Percentiles rank a stretch among this genome's conserved stretches.
Conservation (phyloP, 2,113 vertebrate genomes). For the Pituophis catenifer region DNA sequence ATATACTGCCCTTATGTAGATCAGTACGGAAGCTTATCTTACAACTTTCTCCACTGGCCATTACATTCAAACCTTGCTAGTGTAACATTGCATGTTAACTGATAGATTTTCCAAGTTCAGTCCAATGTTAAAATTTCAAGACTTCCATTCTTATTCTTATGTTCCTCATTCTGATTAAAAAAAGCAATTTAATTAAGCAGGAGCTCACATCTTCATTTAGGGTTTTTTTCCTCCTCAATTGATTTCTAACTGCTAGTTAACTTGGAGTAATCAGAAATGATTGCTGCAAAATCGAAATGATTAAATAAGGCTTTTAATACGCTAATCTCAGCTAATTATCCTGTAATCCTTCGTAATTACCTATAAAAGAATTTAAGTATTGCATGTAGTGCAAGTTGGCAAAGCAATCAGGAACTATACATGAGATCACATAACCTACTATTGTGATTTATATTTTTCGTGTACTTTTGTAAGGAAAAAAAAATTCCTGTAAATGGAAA, state of each 20-base stretch:
- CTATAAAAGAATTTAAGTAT: slow-evolving; percentile 39
- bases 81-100: not conserved
- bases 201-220: slow-evolving; percentile 18
- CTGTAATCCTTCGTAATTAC: slow-evolving; percentile 61
- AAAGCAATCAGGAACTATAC: not conserved
- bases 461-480: not conserved
- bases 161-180: not conserved
- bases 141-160: not conserved
- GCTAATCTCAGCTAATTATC: slow-evolving; percentile 57
- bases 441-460: not conserved
- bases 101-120: not conserved
- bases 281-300: slow-evolving; percentile 55
- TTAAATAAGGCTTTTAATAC: slow-evolving; percentile 49
- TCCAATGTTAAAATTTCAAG: not conserved
- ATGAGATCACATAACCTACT: not conserved
- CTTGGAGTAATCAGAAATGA: slow-evolving; percentile 46
- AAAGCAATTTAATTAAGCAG: slow-evolving; percentile 52
- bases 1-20: not conserved
- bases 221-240: not conserved
- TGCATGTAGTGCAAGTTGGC: slow-evolving; percentile 18
- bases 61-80: not conserved
- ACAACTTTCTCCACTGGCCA: not conserved
- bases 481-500: not conserved
- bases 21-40: not conserved
- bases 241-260: slow-evolving; percentile 52